These are phyloP conservation scores for Aphrocallistes beatrix DNA, from an alignment of 37 sponge, comb jelly and placozoan genomes.

Conservation along the genomic window DNA sequence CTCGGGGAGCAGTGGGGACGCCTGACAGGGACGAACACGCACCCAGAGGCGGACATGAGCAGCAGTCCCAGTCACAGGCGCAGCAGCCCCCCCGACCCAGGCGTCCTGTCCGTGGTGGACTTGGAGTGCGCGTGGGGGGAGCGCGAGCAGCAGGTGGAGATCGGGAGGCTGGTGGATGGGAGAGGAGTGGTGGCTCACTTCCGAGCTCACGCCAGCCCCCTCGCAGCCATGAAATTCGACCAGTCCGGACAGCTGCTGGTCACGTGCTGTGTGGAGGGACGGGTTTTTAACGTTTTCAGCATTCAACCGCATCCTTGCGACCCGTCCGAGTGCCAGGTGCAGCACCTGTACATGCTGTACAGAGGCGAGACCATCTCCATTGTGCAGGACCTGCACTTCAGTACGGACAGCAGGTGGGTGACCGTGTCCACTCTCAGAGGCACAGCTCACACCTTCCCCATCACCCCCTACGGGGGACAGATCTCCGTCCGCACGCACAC, in stretches of 20 bases:
- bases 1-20: slow-evolving; percentile 25
- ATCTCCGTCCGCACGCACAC: slow-evolving; percentile 71
- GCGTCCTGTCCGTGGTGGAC: background rate
- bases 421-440: slow-evolving; percentile 70
- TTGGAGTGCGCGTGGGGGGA: background rate
- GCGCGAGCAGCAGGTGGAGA: slow-evolving; percentile 8
- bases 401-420: slow-evolving; percentile 80
- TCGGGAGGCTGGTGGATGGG: slow-evolving; percentile 17
- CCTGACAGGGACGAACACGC: slow-evolving; percentile 26
- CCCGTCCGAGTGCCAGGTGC: slow-evolving; percentile 57
- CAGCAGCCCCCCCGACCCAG: background rate
- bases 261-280: slow-evolving; percentile 73
- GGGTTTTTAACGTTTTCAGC: slow-evolving; percentile 72
- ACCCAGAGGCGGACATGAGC: background rate
- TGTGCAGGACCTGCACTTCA: slow-evolving; percentile 70
- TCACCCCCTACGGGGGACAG: slow-evolving; percentile 81
- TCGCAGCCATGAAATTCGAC: background rate
- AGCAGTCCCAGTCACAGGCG: background rate
- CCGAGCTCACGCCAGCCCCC: slow-evolving; percentile 33
- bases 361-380: slow-evolving; percentile 77
- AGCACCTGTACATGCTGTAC: slow-evolving; percentile 77
- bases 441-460: slow-evolving; percentile 88
- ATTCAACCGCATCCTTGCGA: slow-evolving; percentile 62
- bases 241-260: slow-evolving; percentile 58
- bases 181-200: slow-evolving; percentile 77